phyloP scores from a whole-genome alignment of 1,140 invertebrate genomes.

The Sycophila sp. region DNA sequence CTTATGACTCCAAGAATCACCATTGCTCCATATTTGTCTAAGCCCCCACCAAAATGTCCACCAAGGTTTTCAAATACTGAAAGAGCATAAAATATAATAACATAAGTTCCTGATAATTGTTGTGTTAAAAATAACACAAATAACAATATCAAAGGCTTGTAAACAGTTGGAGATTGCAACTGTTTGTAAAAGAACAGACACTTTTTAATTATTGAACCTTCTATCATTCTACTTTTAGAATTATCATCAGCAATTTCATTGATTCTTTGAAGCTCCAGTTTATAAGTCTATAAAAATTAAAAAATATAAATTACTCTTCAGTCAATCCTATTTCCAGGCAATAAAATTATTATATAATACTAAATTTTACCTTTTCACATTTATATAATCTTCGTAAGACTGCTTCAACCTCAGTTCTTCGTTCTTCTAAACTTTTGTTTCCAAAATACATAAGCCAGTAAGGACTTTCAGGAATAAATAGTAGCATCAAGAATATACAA shows the following conservation, averaged over 20 bases:
- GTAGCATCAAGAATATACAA: conserved; percentile 54
- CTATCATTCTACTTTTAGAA: conserved; percentile 13
- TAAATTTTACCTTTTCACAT: conserved; percentile 40
- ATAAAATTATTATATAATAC: neutral
- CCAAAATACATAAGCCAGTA: conserved; percentile 67
- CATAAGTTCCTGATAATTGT: conserved; percentile 71
- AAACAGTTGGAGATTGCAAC: conserved; percentile 55
- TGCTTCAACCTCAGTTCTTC: conserved; percentile 50
- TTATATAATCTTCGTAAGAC: conserved; percentile 63
- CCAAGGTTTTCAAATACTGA: conserved; percentile 68
- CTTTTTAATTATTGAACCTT: conserved; percentile 10
- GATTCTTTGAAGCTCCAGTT: conserved; percentile 55
- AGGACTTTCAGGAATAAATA: conserved; percentile 70
- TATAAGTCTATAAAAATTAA: conserved; percentile 54
- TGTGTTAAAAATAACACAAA: conserved; percentile 68
- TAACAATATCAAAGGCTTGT: conserved; percentile 67
- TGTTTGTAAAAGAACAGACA: conserved; percentile 31
- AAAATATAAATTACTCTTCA: conserved; percentile 4
- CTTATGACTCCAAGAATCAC: conserved; percentile 66
- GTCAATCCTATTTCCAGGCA: too few species aligned
- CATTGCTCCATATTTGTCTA: conserved; percentile 64
- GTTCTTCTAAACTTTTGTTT: conserved; percentile 49
- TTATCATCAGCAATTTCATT: conserved; percentile 44
- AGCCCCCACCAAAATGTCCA: conserved; percentile 56
- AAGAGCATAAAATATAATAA: conserved; percentile 76